Conservation (phyloP, 1,140 invertebrate species). For the Nasonia giraulti region DNA sequence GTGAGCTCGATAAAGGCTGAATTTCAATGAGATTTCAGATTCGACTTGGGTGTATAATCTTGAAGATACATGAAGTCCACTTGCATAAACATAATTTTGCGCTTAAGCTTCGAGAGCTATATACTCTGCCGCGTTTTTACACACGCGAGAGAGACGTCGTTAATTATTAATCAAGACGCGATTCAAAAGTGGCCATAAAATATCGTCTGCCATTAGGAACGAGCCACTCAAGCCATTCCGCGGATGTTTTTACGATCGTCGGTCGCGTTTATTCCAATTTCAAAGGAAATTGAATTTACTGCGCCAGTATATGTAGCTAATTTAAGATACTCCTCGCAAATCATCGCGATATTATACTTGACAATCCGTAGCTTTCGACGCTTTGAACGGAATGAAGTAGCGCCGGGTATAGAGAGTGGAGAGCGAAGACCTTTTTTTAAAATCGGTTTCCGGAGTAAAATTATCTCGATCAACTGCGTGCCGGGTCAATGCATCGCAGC, state of each 20-base stretch:
- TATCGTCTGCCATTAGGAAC: neutral
- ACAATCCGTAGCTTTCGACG: neutral
- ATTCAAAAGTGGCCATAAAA: neutral
- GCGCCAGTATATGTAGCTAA: too few species aligned
- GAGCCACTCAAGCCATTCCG: neutral
- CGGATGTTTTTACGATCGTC: neutral
- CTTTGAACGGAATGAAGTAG: neutral
- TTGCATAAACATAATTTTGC: neutral
- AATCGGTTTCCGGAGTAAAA: conserved; percentile 30
- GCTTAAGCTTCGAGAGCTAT: neutral
- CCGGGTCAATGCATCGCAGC: neutral
- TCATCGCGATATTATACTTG: too few species aligned
- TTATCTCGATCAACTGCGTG: conserved; percentile 28
- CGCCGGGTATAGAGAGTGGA: neutral
- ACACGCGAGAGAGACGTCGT: neutral
- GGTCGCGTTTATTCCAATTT: neutral
- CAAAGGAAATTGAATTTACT: neutral
- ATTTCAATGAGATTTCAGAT: neutral
- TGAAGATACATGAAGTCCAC: neutral
- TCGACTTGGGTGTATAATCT: neutral
- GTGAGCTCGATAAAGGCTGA: too few species aligned
- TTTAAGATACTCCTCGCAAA: too few species aligned
- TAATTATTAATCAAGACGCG: neutral
- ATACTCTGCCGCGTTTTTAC: neutral
- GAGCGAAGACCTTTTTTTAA: neutral